phyloP scores from a whole-genome alignment of 2,888 invertebrate genomes.

The Trisateles emortualis region DNA sequence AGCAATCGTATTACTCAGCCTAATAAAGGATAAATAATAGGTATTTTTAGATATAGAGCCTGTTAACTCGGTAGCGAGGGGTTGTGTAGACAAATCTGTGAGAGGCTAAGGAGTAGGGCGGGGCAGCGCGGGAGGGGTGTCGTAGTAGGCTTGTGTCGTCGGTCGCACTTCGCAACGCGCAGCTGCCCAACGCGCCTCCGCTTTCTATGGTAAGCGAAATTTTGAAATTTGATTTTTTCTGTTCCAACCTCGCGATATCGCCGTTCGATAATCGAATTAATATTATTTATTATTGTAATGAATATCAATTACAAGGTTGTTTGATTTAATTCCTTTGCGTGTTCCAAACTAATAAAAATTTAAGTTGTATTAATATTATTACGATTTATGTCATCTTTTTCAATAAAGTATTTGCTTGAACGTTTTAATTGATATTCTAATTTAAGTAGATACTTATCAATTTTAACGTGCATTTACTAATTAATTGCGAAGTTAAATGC shows the following conservation, averaged over 20 bases:
- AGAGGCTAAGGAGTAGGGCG: slow-evolving; percentile 61
- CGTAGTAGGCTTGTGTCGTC: slow-evolving; percentile 65
- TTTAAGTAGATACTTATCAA: neutral
- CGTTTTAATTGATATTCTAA: slow-evolving; percentile 10
- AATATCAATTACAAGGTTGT: slow-evolving; percentile 34
- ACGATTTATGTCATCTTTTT: slow-evolving; percentile 20
- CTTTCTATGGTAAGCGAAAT: slow-evolving; percentile 47
- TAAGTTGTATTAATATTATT: slow-evolving; percentile 26
- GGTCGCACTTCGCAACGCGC: slow-evolving; percentile 72
- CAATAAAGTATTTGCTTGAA: neutral
- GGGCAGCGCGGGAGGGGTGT: slow-evolving; percentile 61
- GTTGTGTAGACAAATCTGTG: slow-evolving; percentile 70
- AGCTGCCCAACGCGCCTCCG: slow-evolving; percentile 65
- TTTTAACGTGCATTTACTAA: neutral
- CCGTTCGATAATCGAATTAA: slow-evolving; percentile 32
- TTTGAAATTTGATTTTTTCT: slow-evolving; percentile 40
- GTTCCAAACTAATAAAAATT: slow-evolving; percentile 22
- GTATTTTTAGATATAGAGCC: slow-evolving; percentile 56
- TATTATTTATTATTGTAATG: slow-evolving; percentile 28
- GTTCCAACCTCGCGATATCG: slow-evolving; percentile 41
- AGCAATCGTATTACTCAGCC: slow-evolving; percentile 13
- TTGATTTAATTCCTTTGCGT: slow-evolving; percentile 43
- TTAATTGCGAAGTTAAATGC: neutral
- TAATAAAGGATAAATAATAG: slow-evolving; percentile 44
- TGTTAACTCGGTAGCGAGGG: slow-evolving; percentile 63